phyloP scores from a whole-genome alignment of 2,888 invertebrate genomes.

The Keiferia lycopersicella region DNA sequence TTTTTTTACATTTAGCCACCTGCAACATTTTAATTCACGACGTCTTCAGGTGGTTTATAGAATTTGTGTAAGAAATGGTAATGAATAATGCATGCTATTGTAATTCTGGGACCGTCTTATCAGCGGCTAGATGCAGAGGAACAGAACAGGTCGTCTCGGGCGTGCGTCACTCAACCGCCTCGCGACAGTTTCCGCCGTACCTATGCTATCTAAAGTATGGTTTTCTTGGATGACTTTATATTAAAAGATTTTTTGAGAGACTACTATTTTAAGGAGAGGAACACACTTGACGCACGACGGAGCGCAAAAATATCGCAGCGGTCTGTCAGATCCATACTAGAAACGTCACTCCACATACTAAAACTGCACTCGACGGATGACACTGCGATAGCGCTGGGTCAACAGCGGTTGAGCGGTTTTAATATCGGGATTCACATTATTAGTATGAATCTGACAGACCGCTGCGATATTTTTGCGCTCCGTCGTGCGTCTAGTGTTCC shows the following conservation, averaged over 20 bases:
- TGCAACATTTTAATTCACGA: slow-evolving; percentile 27
- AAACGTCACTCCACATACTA: too few species aligned
- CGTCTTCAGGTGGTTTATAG: slow-evolving; percentile 24
- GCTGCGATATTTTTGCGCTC: too few species aligned
- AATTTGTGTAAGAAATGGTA: slow-evolving; percentile 8
- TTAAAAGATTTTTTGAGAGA: not conserved
- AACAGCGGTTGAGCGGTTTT: too few species aligned
- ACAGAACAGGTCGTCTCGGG: slow-evolving; percentile 27
- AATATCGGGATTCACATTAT: too few species aligned
- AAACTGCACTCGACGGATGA: too few species aligned
- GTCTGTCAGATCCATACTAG: too few species aligned
- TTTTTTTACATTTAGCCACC: slow-evolving; percentile 22
- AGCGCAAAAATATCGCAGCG: too few species aligned
- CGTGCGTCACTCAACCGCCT: slow-evolving; percentile 27
- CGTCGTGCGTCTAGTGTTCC: too few species aligned
- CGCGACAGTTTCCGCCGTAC: not conserved
- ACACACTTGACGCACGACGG: too few species aligned
- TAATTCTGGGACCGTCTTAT: slow-evolving; percentile 26
- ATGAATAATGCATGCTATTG: slow-evolving; percentile 28
- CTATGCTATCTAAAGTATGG: not conserved
- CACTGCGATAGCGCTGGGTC: too few species aligned
- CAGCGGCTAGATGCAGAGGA: slow-evolving; percentile 14
- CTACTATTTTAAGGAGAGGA: too few species aligned
- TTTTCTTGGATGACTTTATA: not conserved
- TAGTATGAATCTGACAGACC: too few species aligned